Evolutionary conservation across 2,888 invertebrate species (phyloP).

Genomic region (Cataglyphis livida): DNA sequence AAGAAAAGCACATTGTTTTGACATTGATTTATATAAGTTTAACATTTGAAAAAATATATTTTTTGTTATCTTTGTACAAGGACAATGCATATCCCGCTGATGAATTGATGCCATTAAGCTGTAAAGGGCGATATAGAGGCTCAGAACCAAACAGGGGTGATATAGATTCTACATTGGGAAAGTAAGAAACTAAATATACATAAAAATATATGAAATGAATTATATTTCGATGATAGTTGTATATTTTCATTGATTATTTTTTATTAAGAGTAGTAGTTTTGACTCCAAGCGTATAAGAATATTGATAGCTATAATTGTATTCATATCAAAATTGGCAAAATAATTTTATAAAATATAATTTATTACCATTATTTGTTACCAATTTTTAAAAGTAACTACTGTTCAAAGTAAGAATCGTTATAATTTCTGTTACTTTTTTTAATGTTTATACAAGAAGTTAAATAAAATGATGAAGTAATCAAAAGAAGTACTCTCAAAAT

Average conservation of each 20-base stretch:
- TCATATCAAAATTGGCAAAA: background rate
- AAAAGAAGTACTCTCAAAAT: no score
- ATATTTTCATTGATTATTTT: background rate
- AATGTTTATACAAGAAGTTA: no score
- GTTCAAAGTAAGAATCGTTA: no score
- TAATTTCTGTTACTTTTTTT: no score
- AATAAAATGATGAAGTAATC: no score
- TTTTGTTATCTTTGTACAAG: conserved; percentile 78
- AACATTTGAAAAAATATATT: background rate
- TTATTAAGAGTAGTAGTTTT: background rate
- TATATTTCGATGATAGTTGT: background rate
- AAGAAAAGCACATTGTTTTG: background rate
- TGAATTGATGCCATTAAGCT: conserved; percentile 98
- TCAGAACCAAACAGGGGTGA: conserved; percentile 97
- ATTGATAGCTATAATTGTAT: background rate
- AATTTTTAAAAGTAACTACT: no score
- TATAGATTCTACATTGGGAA: conserved; percentile 98
- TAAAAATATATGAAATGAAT: background rate
- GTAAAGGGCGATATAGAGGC: conserved; percentile 96
- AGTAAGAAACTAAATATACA: conserved; percentile 89
- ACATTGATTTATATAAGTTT: background rate
- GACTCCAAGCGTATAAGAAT: background rate
- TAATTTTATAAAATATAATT: background rate
- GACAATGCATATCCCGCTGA: conserved; percentile 99
- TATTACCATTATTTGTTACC: no score